Conservation (phyloP, 2,113 vertebrate species). For the Sitta europaea region DNA sequence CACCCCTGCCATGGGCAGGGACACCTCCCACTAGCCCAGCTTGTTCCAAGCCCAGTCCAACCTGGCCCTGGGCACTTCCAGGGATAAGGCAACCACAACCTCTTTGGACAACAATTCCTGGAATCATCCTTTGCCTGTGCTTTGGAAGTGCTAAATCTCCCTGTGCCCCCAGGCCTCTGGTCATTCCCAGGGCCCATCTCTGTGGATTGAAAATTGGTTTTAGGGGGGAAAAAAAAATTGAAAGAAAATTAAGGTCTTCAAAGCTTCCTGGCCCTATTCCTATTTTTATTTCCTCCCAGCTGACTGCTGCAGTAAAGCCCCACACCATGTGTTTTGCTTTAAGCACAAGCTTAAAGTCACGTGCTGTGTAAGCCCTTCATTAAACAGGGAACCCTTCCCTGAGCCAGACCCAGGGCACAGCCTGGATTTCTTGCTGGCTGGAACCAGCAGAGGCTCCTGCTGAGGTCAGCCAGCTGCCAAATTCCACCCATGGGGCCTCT, state of each 20-base stretch:
- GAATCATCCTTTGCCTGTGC: neutral
- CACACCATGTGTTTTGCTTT: neutral
- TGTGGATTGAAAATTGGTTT: neutral
- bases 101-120: neutral
- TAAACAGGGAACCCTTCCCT: neutral
- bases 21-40: neutral
- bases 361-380: neutral
- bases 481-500: neutral
- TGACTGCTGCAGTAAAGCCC: neutral
- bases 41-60: neutral
- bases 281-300: neutral
- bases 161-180: too few relatives aligned
- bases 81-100: neutral
- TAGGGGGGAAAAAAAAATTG: neutral
- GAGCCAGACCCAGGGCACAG: neutral
- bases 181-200: neutral
- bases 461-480: neutral
- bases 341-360: neutral
- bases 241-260: neutral
- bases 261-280: neutral
- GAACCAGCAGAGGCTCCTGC: neutral
- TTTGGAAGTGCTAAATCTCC: neutral
- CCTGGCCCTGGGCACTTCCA: neutral
- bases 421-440: neutral
- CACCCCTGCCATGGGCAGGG: neutral